Base-by-base conservation (phyloP, 2,888 invertebrate genomes). In the Venustoraphidia nigricollis region DNA sequence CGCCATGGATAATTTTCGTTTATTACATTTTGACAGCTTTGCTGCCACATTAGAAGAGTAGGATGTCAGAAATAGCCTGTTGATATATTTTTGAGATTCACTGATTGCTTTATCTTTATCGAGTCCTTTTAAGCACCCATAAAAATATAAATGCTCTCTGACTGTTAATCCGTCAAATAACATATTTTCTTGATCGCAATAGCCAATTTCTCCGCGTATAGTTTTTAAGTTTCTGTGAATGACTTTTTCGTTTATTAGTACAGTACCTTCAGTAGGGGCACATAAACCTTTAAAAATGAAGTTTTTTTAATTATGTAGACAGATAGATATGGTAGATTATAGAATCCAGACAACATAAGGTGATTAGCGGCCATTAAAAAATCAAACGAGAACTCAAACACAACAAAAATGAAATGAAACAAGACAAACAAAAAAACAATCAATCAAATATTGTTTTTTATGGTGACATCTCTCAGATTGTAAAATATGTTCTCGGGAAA, bases 141-240 rank as follows among this genome's bases (percentile, higher is more conserved):
- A 93, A 66, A 94, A 89, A 56, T 75, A 63, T 36, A 91, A 70
- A 65, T 94, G 93, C 58, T 94, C 83, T n/a, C 72, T 60, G 9
- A 91, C 88, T 2, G 83, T 90, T 50, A 94, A 72, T 59, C 86
- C 81, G 9, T 81, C 76, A 68, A 92, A 90, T 41, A 85, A 72
- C 53, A 93, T 74, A 65, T 92, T 86, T 61, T 92, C 83, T 61
- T 95, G 92, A 0, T 95, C 92, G 64, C 95, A 96, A 47, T 92
- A 75, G 0, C 95, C 94, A 43, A 96, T 72, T 52, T 79, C 75
- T 51, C 77, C 73, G 36, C 89, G 73, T 51, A 90, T 82, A 36
- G 71, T 67, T 9, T 73, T 66, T 58, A 81, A 75, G 52, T 88
- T 73, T 1, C 67, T 68, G 53, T 73, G 67, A 11, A 88, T 78